These are phyloP conservation scores for Corapipo altera DNA, from an alignment of 2,113 vertebrate genomes.

Conservation along the genomic window DNA sequence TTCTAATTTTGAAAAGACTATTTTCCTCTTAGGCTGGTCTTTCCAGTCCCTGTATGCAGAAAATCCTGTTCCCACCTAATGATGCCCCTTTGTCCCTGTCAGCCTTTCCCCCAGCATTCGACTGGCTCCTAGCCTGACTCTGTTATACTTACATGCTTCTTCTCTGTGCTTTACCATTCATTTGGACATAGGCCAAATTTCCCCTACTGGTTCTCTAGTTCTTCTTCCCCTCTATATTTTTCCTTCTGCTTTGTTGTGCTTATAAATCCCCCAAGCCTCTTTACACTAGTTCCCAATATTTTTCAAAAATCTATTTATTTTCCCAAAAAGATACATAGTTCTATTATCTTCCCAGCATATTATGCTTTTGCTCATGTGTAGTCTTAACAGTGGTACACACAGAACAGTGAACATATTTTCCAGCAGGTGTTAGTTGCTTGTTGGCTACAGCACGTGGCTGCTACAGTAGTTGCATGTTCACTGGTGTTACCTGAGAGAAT, in stretches of 20 bases:
- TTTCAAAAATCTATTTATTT: neutral
- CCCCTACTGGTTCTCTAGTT: neutral
- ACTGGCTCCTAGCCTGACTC: neutral
- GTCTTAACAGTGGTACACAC: rapidly evolving
- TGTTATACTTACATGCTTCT: neutral
- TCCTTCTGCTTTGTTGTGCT: neutral
- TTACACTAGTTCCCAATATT: neutral
- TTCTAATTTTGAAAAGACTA: neutral
- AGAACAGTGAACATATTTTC: neutral
- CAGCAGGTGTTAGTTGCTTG: neutral
- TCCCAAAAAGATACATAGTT: neutral
- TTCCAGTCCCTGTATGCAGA: neutral
- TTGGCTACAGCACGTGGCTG: neutral
- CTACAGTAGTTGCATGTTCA: neutral
- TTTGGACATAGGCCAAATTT: neutral
- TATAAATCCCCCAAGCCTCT: neutral
- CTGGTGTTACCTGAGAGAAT: neutral
- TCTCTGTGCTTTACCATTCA: neutral
- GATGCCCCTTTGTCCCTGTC: neutral
- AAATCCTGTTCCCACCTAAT: neutral
- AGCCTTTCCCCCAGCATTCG: neutral
- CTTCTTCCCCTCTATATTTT: neutral
- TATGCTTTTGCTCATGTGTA: neutral
- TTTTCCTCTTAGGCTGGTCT: neutral
- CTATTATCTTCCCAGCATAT: neutral